phyloP scores from a whole-genome alignment of 2,113 vertebrate species.

The Aplodontia rufa region DNA sequence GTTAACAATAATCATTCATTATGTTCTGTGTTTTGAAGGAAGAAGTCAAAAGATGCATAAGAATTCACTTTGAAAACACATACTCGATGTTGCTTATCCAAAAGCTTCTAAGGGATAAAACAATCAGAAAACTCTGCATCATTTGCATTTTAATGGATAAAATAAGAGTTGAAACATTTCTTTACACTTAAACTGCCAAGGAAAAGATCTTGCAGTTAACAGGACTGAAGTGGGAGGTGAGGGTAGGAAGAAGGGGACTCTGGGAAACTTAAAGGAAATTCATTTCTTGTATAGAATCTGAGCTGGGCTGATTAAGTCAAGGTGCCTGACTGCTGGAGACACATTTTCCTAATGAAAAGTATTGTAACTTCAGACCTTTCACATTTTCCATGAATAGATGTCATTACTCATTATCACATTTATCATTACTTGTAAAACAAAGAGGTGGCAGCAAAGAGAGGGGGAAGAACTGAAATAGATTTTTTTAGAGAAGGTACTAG shows the following conservation, averaged over 20 bases:
- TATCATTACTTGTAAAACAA: slow-evolving; percentile 84
- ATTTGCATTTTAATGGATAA: slow-evolving; percentile 83
- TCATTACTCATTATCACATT: slow-evolving; percentile 86
- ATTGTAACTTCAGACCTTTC: slow-evolving; percentile 84
- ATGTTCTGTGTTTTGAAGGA: not conserved
- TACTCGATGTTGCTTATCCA: slow-evolving; percentile 71
- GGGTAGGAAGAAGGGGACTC: slow-evolving; percentile 15
- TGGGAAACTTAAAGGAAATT: slow-evolving; percentile 75
- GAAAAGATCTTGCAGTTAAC: slow-evolving; percentile 54
- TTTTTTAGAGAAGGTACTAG: slow-evolving; percentile 22
- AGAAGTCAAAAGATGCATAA: slow-evolving; percentile 48
- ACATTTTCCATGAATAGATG: slow-evolving; percentile 84
- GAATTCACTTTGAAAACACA: slow-evolving; percentile 55
- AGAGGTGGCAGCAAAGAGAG: slow-evolving; percentile 72
- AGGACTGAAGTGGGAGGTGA: not conserved
- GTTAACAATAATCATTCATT: slow-evolving; percentile 38
- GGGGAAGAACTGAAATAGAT: slow-evolving; percentile 80
- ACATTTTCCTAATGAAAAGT: slow-evolving; percentile 82
- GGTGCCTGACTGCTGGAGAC: slow-evolving; percentile 78
- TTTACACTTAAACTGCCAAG: slow-evolving; percentile 71
- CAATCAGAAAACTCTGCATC: slow-evolving; percentile 74
- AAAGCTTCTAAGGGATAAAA: slow-evolving; percentile 78
- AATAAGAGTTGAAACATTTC: slow-evolving; percentile 78
- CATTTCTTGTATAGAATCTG: slow-evolving; percentile 68
- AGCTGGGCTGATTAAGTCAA: slow-evolving; percentile 74